phyloP scores from a whole-genome alignment of 2,888 invertebrate species.

The Icerya purchasi region DNA sequence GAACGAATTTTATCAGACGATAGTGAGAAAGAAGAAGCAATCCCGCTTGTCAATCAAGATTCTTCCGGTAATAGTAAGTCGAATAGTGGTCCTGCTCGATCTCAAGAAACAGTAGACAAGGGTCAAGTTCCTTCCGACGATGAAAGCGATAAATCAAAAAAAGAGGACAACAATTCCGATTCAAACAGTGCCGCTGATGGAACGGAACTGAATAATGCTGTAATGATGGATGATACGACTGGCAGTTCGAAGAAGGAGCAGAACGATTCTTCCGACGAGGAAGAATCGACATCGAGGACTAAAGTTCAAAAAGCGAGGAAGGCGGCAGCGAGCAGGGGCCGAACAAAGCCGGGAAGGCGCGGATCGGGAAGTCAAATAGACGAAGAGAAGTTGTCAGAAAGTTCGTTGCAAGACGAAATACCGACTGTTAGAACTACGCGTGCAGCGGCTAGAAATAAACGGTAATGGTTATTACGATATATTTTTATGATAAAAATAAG shows the following conservation, averaged over 20 bases:
- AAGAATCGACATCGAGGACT: too few relatives aligned
- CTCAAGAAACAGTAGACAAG: constrained; percentile 10
- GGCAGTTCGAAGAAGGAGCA: neutral
- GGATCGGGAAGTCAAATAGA: too few relatives aligned
- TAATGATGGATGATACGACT: neutral
- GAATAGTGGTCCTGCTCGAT: constrained; percentile 5
- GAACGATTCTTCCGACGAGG: constrained; percentile 7
- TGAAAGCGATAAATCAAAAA: neutral
- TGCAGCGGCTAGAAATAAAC: neutral
- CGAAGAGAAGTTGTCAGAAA: too few relatives aligned
- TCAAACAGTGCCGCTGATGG: neutral
- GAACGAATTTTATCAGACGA: too few relatives aligned
- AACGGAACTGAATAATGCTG: neutral
- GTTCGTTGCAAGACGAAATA: too few relatives aligned
- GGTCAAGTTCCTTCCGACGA: too few relatives aligned
- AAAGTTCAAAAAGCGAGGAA: too few relatives aligned
- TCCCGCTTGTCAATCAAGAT: constrained; percentile 8
- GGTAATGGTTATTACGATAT: too few relatives aligned
- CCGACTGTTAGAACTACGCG: neutral
- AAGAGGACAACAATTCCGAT: constrained; percentile 11
- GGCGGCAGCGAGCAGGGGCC: too few relatives aligned
- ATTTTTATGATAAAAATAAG: too few relatives aligned
- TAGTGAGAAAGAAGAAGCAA: constrained; percentile 13
- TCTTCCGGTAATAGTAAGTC: constrained; percentile 7
- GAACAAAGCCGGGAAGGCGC: too few relatives aligned